Conservation (phyloP, 1,140 invertebrate species). For the Muscidifurax raptorellus region DNA sequence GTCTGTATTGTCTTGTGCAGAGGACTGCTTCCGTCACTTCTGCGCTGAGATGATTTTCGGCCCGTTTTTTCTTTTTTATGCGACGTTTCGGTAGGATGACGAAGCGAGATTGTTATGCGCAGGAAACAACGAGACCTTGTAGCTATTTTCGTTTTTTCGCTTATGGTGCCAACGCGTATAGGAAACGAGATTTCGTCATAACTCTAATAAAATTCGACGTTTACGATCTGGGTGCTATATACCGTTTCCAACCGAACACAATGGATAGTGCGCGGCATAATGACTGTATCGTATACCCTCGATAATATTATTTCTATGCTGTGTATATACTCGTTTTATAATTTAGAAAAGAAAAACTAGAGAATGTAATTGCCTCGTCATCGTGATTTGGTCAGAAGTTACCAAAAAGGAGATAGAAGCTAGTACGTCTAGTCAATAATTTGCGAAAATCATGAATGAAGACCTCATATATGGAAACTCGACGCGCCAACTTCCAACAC, state of each 20-base stretch:
- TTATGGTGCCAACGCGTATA: background rate
- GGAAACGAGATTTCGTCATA: background rate
- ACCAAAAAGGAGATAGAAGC: background rate
- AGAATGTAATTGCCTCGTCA: background rate
- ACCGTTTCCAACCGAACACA: background rate
- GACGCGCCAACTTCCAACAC: background rate
- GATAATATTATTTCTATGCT: too few species aligned
- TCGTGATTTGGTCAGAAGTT: background rate
- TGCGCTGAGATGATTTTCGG: background rate
- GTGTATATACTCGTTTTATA: background rate
- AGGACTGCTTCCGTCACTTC: background rate
- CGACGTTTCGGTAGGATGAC: background rate
- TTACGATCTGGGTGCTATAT: background rate
- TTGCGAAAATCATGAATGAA: background rate
- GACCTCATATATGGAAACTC: background rate
- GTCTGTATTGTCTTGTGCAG: background rate
- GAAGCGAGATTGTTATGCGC: background rate
- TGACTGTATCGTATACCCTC: background rate
- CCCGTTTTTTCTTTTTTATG: background rate
- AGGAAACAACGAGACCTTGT: background rate
- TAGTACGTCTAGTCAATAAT: too few species aligned
- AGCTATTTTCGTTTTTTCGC: conserved; percentile 27
- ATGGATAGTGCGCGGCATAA: background rate
- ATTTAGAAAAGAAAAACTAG: background rate
- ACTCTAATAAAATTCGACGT: conserved; percentile 13